Percentiles rank a stretch among this genome's conserved stretches.
Conservation (phyloP, 2,797 vertebrate species). For the Vultur gryphus region DNA sequence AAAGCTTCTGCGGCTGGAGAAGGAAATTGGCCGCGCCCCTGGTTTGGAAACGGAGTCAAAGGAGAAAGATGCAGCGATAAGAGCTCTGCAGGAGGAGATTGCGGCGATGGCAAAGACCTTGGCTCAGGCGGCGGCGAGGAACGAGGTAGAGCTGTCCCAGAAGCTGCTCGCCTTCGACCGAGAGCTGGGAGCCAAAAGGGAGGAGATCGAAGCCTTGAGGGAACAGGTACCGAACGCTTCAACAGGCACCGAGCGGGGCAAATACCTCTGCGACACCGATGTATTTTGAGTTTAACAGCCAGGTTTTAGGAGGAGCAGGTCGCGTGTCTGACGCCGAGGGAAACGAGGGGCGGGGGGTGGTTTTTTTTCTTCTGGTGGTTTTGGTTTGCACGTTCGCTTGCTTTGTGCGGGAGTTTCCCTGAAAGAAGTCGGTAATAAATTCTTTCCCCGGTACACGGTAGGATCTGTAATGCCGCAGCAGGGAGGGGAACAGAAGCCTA, state of each 20-base stretch:
- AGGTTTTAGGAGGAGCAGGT: too few species aligned
- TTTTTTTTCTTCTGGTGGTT: neutral
- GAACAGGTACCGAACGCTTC: conserved; percentile 68
- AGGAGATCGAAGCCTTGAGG: conserved; percentile 75
- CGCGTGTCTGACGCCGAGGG: neutral
- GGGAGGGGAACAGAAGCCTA: neutral
- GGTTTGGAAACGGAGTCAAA: conserved; percentile 64
- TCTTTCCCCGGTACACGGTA: neutral
- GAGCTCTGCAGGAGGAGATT: conserved; percentile 67
- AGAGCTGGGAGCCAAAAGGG: conserved; percentile 63
- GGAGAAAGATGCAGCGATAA: conserved; percentile 68
- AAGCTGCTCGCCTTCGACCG: conserved; percentile 45
- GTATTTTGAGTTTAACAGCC: neutral
- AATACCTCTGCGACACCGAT: too few species aligned
- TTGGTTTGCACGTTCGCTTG: too few species aligned
- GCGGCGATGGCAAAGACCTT: conserved; percentile 60
- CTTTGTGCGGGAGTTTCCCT: neutral
- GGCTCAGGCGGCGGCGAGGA: neutral
- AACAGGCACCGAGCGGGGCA: rapidly evolving
- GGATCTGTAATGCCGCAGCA: neutral
- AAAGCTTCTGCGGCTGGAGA: conserved; percentile 50
- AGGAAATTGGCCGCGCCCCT: conserved; percentile 47
- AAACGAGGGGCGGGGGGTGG: rapidly evolving
- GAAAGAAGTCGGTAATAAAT: neutral
- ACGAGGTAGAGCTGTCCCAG: conserved; percentile 4